These are phyloP conservation scores for Ochropleura leucogaster DNA, from an alignment of 2,888 invertebrate species.

Conservation along the genomic window DNA sequence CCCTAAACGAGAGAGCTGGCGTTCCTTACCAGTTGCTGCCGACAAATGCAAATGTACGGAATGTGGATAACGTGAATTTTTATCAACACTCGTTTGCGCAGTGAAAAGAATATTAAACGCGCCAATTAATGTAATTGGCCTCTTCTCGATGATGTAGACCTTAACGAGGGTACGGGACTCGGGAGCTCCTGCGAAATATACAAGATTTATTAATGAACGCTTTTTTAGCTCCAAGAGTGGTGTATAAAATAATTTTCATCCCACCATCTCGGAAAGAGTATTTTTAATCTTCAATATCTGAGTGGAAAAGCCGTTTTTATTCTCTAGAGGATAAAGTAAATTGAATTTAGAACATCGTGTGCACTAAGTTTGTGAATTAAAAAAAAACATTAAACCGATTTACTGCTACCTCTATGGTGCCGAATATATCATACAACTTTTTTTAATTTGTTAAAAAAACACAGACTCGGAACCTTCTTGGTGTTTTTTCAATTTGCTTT, in stretches of 20 bases:
- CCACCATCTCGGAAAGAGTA: too few species aligned
- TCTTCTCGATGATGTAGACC: slow-evolving; percentile 34
- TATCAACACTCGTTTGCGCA: slow-evolving; percentile 60
- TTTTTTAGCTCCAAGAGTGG: neutral
- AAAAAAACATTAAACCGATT: too few species aligned
- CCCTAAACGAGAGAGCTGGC: slow-evolving; percentile 60
- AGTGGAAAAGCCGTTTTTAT: too few species aligned
- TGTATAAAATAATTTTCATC: slow-evolving; percentile 6
- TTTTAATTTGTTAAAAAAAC: too few species aligned
- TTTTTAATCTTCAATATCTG: too few species aligned
- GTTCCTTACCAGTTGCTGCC: slow-evolving; percentile 58
- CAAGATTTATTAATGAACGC: neutral
- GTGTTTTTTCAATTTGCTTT: too few species aligned
- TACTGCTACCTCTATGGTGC: too few species aligned
- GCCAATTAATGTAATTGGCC: slow-evolving; percentile 56
- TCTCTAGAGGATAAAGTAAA: too few species aligned
- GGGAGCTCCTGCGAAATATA: slow-evolving; percentile 10
- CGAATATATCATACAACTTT: too few species aligned
- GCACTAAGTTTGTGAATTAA: too few species aligned
- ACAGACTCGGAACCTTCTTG: too few species aligned
- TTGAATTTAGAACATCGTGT: too few species aligned
- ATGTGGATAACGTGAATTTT: slow-evolving; percentile 69
- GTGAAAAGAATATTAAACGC: slow-evolving; percentile 52
- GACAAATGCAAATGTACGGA: slow-evolving; percentile 72
- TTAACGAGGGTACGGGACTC: slow-evolving; percentile 2